A percentile compares a stretch with the other conserved stretches of the same genome.
Evolutionary conservation across 53 echinoderm and acorn worm genomes (phyloP).

Genomic region (Astropecten irregularis): DNA sequence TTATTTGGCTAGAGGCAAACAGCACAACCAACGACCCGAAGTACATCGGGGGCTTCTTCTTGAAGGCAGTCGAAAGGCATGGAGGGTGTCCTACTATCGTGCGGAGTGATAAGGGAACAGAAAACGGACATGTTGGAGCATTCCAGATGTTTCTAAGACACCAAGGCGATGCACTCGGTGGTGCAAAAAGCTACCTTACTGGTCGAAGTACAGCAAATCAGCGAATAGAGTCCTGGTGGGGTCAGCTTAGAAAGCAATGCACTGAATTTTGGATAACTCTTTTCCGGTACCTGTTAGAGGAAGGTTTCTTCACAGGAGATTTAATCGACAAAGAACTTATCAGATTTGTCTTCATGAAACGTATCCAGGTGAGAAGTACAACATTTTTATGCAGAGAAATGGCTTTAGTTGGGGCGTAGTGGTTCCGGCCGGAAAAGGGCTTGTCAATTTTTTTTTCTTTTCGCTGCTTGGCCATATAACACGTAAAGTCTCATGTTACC

Average conservation of each 20-base stretch:
- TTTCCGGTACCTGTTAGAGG: slow-evolving; percentile 32
- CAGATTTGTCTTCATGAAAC: slow-evolving; percentile 64
- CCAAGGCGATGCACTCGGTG: slow-evolving; percentile 16
- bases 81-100: slow-evolving; percentile 54
- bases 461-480: too few species aligned
- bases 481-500: too few species aligned
- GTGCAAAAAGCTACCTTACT: slow-evolving; percentile 18
- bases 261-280: slow-evolving; percentile 60
- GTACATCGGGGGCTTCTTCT: slow-evolving; percentile 55
- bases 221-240: slow-evolving; percentile 51
- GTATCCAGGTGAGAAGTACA: slow-evolving; percentile 69
- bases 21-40: slow-evolving; percentile 46
- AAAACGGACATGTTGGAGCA: slow-evolving; percentile 51
- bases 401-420: too few species aligned
- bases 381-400: too few species aligned
- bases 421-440: too few species aligned
- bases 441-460: too few species aligned
- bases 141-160: slow-evolving; percentile 24
- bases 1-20: slow-evolving; percentile 57
- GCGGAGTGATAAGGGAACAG: slow-evolving; percentile 64
- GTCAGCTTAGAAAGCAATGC: slow-evolving; percentile 41
- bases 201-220: slow-evolving; percentile 50
- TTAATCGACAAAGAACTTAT: slow-evolving; percentile 69
- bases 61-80: too few species aligned
- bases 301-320: slow-evolving; percentile 62